Conservation (phyloP, 2,888 invertebrate species). For the Ichneumoninae sp. region DNA sequence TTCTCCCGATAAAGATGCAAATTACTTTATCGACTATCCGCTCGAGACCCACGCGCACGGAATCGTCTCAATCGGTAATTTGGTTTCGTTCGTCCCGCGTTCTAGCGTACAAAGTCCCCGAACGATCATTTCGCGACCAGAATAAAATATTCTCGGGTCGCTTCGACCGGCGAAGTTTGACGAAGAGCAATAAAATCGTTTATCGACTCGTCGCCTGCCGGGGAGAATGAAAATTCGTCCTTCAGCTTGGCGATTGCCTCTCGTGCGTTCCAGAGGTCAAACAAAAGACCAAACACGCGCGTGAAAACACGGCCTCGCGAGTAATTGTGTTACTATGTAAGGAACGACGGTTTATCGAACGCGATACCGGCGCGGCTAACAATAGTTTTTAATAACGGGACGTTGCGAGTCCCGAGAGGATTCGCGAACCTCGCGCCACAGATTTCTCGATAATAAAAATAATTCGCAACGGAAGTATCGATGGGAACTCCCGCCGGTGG, state of each 20-base stretch:
- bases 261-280: background rate
- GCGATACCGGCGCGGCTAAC: background rate
- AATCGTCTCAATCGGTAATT: background rate
- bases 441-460: conserved; percentile 25
- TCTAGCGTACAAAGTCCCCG: background rate
- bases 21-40: conserved; percentile 3
- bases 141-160: background rate
- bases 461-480: background rate
- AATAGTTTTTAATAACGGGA: background rate
- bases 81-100: background rate
- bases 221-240: background rate
- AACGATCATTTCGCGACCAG: background rate
- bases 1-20: conserved; percentile 6
- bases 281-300: background rate
- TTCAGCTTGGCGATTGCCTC: background rate
- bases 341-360: background rate
- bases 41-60: background rate
- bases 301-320: background rate
- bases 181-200: background rate
- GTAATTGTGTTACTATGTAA: conserved; percentile 8
- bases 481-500: background rate
- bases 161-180: background rate
- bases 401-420: background rate
- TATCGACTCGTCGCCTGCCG: background rate
- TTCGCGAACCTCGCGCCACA: conserved; percentile 13